Percentiles rank a stretch among this genome's conserved stretches.
Evolutionary conservation across 1,140 invertebrate genomes (phyloP).

Genomic region (Phocides pigmalion): DNA sequence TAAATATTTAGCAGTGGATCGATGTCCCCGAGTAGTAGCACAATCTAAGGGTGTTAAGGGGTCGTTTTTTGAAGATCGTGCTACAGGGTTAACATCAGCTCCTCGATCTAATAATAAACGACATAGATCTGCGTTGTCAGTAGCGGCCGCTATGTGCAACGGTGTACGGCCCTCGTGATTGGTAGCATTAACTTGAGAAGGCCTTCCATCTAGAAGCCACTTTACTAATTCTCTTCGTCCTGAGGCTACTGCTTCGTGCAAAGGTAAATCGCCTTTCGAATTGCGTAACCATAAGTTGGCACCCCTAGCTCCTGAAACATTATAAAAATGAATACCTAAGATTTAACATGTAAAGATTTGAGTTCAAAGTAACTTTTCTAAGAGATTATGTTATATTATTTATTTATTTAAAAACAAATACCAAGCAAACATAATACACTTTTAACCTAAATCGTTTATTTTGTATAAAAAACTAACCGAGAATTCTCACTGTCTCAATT

Average conservation of each 20-base stretch:
- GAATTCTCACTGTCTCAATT: slow-evolving; percentile 85
- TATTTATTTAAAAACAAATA: too few relatives aligned
- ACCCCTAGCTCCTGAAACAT: slow-evolving; percentile 88
- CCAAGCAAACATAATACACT: too few relatives aligned
- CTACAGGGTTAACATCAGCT: slow-evolving; percentile 92
- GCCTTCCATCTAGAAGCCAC: slow-evolving; percentile 93
- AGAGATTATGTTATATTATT: too few relatives aligned
- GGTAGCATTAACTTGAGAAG: slow-evolving; percentile 93
- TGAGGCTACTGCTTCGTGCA: slow-evolving; percentile 97
- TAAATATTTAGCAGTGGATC: slow-evolving; percentile 96
- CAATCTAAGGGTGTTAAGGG: slow-evolving; percentile 95
- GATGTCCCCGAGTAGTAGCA: slow-evolving; percentile 92
- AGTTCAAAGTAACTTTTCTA: too few relatives aligned
- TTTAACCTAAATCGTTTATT: too few relatives aligned
- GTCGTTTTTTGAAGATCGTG: slow-evolving; percentile 91
- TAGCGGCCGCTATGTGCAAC: slow-evolving; percentile 96
- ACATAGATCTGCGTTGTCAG: slow-evolving; percentile 97
- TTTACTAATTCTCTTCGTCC: slow-evolving; percentile 93
- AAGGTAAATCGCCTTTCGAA: slow-evolving; percentile 93
- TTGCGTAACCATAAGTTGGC: slow-evolving; percentile 97
- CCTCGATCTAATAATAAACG: slow-evolving; percentile 93
- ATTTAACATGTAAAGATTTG: too few relatives aligned
- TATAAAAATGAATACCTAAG: background rate
- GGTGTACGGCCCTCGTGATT: slow-evolving; percentile 97
- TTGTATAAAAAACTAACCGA: slow-evolving; percentile 65